These are phyloP conservation scores for western clawed frog (Xenopus tropicalis) DNA, from an alignment of 2,113 vertebrate genomes.

Conservation along the genomic window UCB_Xtro_10.0 CM004446.2:125185501-125186000, in stretches of 20 bases:
- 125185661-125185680: slow-evolving; percentile 97
- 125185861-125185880: slow-evolving; percentile 96
- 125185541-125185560: slow-evolving; percentile 95
- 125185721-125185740: slow-evolving; percentile 96
- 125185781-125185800: slow-evolving; percentile 91
- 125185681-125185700: slow-evolving; percentile 94
- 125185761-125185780: slow-evolving; percentile 95
- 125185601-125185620: slow-evolving; percentile 93
- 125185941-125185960: slow-evolving; percentile 97
- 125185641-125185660: slow-evolving; percentile 94
- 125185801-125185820: slow-evolving; percentile 95
- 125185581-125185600: slow-evolving; percentile 90
- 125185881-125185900: slow-evolving; percentile 90
- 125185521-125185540: slow-evolving; percentile 94
- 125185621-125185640: slow-evolving; percentile 94
- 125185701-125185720: slow-evolving; percentile 93
- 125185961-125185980: slow-evolving; percentile 85
- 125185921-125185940: slow-evolving; percentile 94
- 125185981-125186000: slow-evolving; percentile 78
- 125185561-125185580: slow-evolving; percentile 96
- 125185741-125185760: slow-evolving; percentile 91
- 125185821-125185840: slow-evolving; percentile 95
- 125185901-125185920: slow-evolving; percentile 93
- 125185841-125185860: slow-evolving; percentile 94
- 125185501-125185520: slow-evolving; percentile 93